phyloP scores from a whole-genome alignment of 2,797 vertebrate genomes.

The Lophotriccus pileatus region DNA sequence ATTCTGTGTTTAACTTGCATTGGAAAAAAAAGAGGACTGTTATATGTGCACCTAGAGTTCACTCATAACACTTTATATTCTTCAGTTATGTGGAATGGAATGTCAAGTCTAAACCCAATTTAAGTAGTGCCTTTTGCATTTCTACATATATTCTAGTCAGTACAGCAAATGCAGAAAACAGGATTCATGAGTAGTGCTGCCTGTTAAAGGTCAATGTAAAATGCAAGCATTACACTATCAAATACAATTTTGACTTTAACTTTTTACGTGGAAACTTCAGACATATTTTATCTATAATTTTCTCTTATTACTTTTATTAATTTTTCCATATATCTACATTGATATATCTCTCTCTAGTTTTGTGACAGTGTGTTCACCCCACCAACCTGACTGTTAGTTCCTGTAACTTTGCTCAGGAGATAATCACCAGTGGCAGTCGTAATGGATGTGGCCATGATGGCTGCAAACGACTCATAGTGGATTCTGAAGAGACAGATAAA shows the following conservation, averaged over 20 bases:
- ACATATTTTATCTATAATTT: neutral
- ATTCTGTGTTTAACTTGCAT: neutral
- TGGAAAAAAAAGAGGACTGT: neutral
- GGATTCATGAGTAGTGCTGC: neutral
- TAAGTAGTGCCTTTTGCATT: neutral
- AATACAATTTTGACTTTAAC: neutral
- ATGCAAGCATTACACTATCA: neutral
- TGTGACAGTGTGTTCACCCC: neutral
- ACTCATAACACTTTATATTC: neutral
- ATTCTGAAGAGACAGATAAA: neutral
- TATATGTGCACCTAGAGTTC: neutral
- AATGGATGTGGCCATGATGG: neutral
- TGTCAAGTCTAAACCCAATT: neutral
- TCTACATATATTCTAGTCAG: neutral
- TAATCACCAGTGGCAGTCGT: neutral
- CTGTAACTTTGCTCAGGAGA: neutral
- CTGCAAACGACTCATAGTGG: neutral
- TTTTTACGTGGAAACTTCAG: neutral
- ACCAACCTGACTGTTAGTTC: neutral
- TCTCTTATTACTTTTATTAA: neutral
- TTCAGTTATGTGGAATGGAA: neutral
- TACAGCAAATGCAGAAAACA: neutral
- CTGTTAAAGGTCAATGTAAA: slow-evolving; percentile 13
- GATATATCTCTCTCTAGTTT: neutral
- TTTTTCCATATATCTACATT: neutral